These are phyloP conservation scores for Rhagonycha lutea DNA, from an alignment of 2,888 invertebrate species.

Conservation along the genomic window DNA sequence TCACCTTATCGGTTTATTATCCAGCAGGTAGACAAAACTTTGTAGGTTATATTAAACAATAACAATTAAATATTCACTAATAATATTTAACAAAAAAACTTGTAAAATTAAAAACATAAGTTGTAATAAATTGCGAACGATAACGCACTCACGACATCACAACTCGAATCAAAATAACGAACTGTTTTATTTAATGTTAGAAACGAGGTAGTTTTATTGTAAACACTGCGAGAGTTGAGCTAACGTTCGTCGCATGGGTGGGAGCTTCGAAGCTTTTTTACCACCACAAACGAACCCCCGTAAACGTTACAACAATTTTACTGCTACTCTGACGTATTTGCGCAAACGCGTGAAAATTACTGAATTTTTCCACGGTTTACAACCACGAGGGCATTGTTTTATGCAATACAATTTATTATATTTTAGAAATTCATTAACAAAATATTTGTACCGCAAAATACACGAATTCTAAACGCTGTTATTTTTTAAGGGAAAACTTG, in stretches of 20 bases:
- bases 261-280: neutral
- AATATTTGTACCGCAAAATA: no score
- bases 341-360: neutral
- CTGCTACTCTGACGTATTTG: neutral
- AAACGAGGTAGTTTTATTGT: neutral
- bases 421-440: neutral
- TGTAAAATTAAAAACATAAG: neutral
- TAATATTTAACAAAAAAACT: neutral
- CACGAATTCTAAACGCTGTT: no score
- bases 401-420: neutral
- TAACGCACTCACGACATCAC: neutral
- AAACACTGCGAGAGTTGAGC: neutral
- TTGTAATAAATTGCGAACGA: neutral
- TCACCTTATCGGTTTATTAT: neutral
- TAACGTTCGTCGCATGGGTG: neutral
- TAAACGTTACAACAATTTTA: neutral
- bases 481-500: no score
- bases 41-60: neutral
- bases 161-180: slow-evolving; percentile 1
- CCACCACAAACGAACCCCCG: neutral
- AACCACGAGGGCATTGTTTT: neutral
- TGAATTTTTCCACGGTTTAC: neutral
- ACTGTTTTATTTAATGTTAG: slow-evolving; percentile 1
- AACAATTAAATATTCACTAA: neutral
- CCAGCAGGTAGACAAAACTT: neutral